phyloP scores from a whole-genome alignment of 2,888 invertebrate genomes.

The Dexiosoma caninum region DNA sequence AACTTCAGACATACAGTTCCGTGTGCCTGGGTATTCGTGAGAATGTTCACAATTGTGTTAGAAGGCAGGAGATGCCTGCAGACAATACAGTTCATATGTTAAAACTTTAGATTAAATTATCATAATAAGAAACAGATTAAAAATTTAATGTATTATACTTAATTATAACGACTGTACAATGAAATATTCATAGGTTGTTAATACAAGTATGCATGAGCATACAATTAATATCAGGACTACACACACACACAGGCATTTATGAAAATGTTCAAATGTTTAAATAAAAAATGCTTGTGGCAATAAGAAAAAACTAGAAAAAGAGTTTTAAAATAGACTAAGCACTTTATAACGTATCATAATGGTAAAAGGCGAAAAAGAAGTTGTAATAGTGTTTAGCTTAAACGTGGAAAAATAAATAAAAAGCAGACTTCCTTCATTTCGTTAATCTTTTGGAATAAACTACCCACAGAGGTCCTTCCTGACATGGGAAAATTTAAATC shows the following conservation, averaged over 20 bases:
- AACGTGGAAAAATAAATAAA: too few relatives aligned
- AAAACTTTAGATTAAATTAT: slow-evolving; percentile 44
- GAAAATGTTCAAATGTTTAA: not conserved
- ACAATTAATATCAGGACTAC: slow-evolving; percentile 29
- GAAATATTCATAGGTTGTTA: slow-evolving; percentile 6
- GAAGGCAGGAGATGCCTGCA: not conserved
- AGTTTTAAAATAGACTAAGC: not conserved
- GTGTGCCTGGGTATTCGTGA: not conserved
- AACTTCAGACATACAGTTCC: not conserved
- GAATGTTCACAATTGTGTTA: slow-evolving; percentile 3
- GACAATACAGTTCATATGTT: slow-evolving; percentile 11
- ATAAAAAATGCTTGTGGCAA: not conserved
- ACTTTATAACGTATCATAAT: too few relatives aligned
- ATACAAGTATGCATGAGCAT: not conserved
- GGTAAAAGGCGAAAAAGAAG: too few relatives aligned
- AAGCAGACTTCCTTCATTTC: too few relatives aligned
- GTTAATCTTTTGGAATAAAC: too few relatives aligned
- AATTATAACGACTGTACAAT: not conserved
- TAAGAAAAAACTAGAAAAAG: not conserved
- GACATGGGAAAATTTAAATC: too few relatives aligned
- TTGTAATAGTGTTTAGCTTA: too few relatives aligned
- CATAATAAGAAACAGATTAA: slow-evolving; percentile 42
- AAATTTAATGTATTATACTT: not conserved
- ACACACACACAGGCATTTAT: not conserved
- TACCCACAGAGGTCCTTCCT: too few relatives aligned